phyloP scores from a whole-genome alignment of 2,888 invertebrate genomes.

The Apodemia hepburni region DNA sequence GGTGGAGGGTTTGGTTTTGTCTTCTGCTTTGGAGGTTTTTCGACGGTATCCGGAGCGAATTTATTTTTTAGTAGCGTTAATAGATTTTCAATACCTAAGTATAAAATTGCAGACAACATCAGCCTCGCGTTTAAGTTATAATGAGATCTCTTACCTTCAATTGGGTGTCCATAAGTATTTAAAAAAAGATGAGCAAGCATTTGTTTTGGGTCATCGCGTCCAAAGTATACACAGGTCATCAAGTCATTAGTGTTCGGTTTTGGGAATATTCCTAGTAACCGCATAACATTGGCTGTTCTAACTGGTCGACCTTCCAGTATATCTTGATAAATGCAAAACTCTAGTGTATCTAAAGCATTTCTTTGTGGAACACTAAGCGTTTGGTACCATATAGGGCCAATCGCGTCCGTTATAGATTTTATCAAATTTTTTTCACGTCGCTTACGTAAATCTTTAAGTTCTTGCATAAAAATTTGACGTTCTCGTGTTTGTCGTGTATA shows the following conservation, averaged over 20 bases:
- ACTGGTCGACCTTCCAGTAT: slow-evolving; percentile 55
- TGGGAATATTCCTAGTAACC: slow-evolving; percentile 51
- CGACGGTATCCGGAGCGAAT: slow-evolving; percentile 45
- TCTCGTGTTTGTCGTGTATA: slow-evolving; percentile 52
- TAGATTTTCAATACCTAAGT: slow-evolving; percentile 55
- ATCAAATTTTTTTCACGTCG: slow-evolving; percentile 39
- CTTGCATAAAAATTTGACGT: slow-evolving; percentile 57
- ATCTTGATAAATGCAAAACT: slow-evolving; percentile 56
- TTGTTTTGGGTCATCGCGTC: slow-evolving; percentile 55
- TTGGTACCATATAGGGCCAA: slow-evolving; percentile 68
- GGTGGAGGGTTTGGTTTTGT: slow-evolving; percentile 41
- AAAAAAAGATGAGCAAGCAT: slow-evolving; percentile 61
- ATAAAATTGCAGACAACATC: slow-evolving; percentile 57
- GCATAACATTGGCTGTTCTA: slow-evolving; percentile 45
- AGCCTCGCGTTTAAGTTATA: slow-evolving; percentile 57
- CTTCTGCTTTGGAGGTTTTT: slow-evolving; percentile 35
- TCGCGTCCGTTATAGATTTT: slow-evolving; percentile 36
- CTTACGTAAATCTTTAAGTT: slow-evolving; percentile 50
- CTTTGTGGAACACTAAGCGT: slow-evolving; percentile 60
- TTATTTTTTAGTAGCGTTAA: slow-evolving; percentile 45
- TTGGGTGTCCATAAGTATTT: slow-evolving; percentile 46
- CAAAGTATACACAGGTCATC: slow-evolving; percentile 51
- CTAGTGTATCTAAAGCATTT: slow-evolving; percentile 48
- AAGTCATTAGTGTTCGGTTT: slow-evolving; percentile 48
- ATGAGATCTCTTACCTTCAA: slow-evolving; percentile 47